Evolutionary conservation across 2,797 vertebrate genomes (phyloP), one percentile per base, ranked within the genome.

Genomic region (Halcyon leucocephala): DNA sequence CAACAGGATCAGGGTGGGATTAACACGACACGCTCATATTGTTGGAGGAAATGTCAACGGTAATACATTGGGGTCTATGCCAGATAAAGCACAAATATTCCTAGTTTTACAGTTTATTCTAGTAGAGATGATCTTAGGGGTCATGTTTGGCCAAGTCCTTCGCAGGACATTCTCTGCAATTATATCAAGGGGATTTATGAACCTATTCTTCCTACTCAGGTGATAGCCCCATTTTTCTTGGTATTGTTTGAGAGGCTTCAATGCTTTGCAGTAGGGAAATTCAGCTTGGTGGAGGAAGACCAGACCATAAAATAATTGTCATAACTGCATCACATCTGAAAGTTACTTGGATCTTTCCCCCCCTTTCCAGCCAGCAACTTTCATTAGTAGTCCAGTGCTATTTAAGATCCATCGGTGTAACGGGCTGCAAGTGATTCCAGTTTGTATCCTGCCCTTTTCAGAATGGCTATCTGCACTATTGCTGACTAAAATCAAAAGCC

Each of bases 221-320:
- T 37, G 6, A 35, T 22, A 82, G 41, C 25, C 28, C 39, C 90
- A 61, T 7, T 11, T 61, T 80, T 90, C 60, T 76, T 80, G 41
- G 49, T 82, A 37, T 22, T 90, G 73, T n/a, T 33, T 70, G 78
- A 52, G 89, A 64, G 31, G 44, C 25, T 85, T 84, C 89, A 49
- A 54, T 42, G 52, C 81, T 14, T 1, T 57, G 44, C 71, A 57
- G 8, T 33, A 42, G 79, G 77, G 51, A 94, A 89, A 93, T 41
- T 67, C 76, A 80, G 85, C 69, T 49, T 76, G 55, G 37, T 57
- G 51, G 55, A 92, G 58, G 26, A 85, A 92, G 62, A 48, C 64
- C 73, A 89, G 92, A 51, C 51, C 41, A 42, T 77, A 73, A 82
- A 95, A 94, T 55, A 64, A 73, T 82, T 73, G 55, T 70, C 58